Evolutionary conservation across 2,797 vertebrate species (phyloP).

Genomic region (Sparidentex hasta): DNA sequence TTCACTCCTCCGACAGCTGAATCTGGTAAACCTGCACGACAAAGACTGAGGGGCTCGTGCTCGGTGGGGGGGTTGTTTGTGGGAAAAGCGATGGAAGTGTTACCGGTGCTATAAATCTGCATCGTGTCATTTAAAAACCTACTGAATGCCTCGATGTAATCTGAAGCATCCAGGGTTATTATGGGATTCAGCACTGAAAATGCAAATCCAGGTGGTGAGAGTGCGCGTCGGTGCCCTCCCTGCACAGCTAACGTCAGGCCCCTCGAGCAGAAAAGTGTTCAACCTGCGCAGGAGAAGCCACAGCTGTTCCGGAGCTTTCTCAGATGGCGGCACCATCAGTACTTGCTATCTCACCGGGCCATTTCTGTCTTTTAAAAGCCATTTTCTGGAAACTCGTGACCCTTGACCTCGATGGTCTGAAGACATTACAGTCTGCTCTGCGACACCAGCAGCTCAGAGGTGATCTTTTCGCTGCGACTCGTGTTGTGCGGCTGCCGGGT

Average conservation of each 20-base stretch:
- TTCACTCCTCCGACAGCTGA: neutral
- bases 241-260: neutral
- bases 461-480: constrained; percentile 24
- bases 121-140: neutral
- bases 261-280: constrained; percentile 26
- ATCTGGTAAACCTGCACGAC: neutral
- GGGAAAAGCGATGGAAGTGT: neutral
- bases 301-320: neutral
- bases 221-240: neutral
- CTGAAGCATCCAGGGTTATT: neutral
- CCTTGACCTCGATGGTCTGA: neutral
- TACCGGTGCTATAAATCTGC: neutral
- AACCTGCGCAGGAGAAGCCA: constrained; percentile 30
- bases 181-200: neutral
- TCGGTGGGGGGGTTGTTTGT: too few relatives aligned
- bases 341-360: constrained; percentile 4
- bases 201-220: neutral
- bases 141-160: neutral
- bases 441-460: neutral
- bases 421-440: neutral
- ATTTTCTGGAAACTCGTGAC: constrained; percentile 1
- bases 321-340: too few relatives aligned
- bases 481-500: constrained; percentile 13
- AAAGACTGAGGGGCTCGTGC: neutral
- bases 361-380: constrained; percentile 9